Conservation (phyloP, 2,797 vertebrate genomes). For the Valencia hispanica region DNA sequence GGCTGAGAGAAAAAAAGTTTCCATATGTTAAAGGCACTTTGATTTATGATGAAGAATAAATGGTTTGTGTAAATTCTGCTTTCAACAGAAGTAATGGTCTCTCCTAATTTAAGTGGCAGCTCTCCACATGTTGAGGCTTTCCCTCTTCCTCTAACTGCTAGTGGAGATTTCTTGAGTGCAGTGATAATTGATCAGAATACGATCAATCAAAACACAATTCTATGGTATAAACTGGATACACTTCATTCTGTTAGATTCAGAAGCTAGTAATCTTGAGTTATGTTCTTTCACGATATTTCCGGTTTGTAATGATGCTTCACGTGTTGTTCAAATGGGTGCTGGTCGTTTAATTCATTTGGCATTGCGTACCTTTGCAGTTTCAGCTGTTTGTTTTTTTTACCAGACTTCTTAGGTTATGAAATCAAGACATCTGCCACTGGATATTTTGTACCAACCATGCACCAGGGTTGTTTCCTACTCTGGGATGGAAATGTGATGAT, state of each 20-base stretch:
- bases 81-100: background rate
- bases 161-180: background rate
- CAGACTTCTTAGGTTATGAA: background rate
- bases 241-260: background rate
- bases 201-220: background rate
- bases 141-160: background rate
- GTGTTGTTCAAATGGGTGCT: too few species aligned
- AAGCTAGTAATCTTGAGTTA: background rate
- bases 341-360: background rate
- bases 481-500: background rate
- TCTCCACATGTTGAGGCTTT: background rate
- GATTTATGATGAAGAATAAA: background rate
- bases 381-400: background rate
- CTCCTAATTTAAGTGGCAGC: background rate
- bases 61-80: background rate
- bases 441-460: background rate
- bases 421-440: background rate
- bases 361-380: background rate
- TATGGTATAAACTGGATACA: background rate
- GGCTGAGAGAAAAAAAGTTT: background rate
- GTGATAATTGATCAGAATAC: background rate
- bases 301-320: background rate
- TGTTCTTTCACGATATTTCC: background rate
- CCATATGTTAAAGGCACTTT: background rate
- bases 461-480: background rate